These are phyloP conservation scores for Hozukius guyotensis DNA, from an alignment of 2,797 vertebrate species.

Conservation along the genomic window DNA sequence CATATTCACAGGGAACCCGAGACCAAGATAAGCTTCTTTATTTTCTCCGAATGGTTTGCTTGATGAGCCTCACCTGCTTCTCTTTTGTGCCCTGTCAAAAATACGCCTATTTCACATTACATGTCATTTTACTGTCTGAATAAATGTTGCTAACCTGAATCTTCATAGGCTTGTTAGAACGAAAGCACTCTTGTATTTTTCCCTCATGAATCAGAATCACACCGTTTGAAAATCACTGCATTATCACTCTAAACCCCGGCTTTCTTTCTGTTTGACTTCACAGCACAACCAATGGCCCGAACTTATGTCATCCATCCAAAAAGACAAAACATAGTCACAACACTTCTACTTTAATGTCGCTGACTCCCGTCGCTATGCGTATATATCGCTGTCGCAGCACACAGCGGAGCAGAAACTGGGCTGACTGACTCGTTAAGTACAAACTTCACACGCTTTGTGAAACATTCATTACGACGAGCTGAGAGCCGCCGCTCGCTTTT, in stretches of 20 bases:
- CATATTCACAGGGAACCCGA: neutral
- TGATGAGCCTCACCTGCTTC: constrained; percentile 13
- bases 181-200: neutral
- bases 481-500: constrained; percentile 5
- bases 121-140: neutral
- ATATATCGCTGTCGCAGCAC: constrained; percentile 20
- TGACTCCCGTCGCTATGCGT: neutral
- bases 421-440: constrained; percentile 2
- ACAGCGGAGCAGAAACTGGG: constrained; percentile 31
- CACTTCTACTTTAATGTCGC: neutral
- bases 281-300: neutral
- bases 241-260: constrained; percentile 71
- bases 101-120: neutral
- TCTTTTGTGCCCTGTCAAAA: neutral
- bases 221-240: constrained; percentile 2
- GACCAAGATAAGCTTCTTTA: neutral
- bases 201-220: neutral
- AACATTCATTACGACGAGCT: constrained; percentile 27
- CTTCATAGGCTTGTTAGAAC: neutral
- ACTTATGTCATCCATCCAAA: neutral
- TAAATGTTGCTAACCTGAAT: neutral
- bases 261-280: constrained; percentile 16
- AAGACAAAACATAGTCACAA: neutral
- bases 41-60: neutral
- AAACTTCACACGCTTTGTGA: constrained; percentile 38